Percentiles rank a stretch among this genome's conserved stretches.
Conservation (phyloP, 2,888 invertebrate genomes). For the Hydrotaea cyrtoneurina region DNA sequence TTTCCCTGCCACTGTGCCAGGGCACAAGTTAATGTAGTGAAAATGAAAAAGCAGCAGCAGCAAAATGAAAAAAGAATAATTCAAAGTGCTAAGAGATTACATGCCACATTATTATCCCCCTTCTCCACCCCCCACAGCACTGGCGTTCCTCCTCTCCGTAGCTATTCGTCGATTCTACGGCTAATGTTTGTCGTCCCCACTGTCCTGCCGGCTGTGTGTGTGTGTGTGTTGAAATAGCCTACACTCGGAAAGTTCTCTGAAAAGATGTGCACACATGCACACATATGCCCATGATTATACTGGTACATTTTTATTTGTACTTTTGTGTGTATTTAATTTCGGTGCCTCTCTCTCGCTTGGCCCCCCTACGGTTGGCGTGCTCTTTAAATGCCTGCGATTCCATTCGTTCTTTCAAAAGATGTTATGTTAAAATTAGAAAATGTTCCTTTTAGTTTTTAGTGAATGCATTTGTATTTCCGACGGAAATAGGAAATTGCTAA, state of each 20-base stretch:
- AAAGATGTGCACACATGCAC: neutral
- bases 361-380: neutral
- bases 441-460: constrained; percentile 26
- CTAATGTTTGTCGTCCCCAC: neutral
- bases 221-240: neutral
- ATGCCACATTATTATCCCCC: constrained; percentile 59
- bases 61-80: constrained; percentile 25
- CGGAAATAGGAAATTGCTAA: constrained; percentile 61
- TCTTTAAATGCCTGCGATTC: constrained; percentile 15
- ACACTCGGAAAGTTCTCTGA: neutral
- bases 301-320: neutral
- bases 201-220: constrained; percentile 6
- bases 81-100: constrained; percentile 62
- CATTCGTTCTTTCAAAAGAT: constrained; percentile 13
- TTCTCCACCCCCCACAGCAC: too few relatives aligned
- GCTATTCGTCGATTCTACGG: neutral
- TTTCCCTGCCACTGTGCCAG: neutral
- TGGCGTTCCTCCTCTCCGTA: constrained; percentile 26
- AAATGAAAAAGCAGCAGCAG: neutral
- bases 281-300: neutral
- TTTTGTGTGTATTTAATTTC: neutral
- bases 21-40: neutral
- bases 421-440: constrained; percentile 25
- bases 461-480: constrained; percentile 46
- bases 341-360: neutral